Conservation (phyloP, 2,797 vertebrate species). For the Pagetopsis macropterus region DNA sequence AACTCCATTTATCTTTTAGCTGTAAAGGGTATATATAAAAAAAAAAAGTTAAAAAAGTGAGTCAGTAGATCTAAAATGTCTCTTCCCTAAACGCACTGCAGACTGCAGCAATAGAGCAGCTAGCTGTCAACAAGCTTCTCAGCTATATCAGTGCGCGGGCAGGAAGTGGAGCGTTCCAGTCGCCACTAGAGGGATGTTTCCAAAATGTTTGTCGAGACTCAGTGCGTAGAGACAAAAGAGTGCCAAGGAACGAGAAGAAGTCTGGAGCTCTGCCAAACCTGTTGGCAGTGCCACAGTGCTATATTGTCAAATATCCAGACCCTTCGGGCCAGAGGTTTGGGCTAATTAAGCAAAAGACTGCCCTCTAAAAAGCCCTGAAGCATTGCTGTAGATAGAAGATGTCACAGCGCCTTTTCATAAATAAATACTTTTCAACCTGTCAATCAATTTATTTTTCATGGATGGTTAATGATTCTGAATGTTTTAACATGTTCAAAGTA, state of each 20-base stretch:
- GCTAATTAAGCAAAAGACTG: neutral
- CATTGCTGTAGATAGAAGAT: neutral
- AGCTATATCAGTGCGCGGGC: conserved; percentile 54
- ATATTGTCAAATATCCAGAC: conserved; percentile 28
- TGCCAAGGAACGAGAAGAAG: conserved; percentile 48
- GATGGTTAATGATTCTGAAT: neutral
- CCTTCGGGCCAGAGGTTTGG: conserved; percentile 1
- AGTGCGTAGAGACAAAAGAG: conserved; percentile 54
- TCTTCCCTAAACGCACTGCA: conserved; percentile 53
- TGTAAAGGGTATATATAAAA: conserved; percentile 24
- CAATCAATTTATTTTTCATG: neutral
- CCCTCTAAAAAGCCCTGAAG: neutral
- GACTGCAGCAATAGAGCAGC: conserved; percentile 20
- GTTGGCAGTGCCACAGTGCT: conserved; percentile 29
- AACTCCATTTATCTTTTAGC: conserved; percentile 16
- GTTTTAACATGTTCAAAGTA: neutral
- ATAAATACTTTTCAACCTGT: neutral
- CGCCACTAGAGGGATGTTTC: conserved; percentile 64
- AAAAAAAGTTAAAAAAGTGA: conserved; percentile 57
- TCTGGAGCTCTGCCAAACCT: conserved; percentile 45
- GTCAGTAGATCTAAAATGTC: conserved; percentile 50
- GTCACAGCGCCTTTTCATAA: neutral
- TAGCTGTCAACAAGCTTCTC: conserved; percentile 57
- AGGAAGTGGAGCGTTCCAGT: conserved; percentile 67
- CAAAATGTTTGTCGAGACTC: conserved; percentile 62